Evolutionary conservation across 1,140 invertebrate species (phyloP).

Genomic region (Euschistus heros): DNA sequence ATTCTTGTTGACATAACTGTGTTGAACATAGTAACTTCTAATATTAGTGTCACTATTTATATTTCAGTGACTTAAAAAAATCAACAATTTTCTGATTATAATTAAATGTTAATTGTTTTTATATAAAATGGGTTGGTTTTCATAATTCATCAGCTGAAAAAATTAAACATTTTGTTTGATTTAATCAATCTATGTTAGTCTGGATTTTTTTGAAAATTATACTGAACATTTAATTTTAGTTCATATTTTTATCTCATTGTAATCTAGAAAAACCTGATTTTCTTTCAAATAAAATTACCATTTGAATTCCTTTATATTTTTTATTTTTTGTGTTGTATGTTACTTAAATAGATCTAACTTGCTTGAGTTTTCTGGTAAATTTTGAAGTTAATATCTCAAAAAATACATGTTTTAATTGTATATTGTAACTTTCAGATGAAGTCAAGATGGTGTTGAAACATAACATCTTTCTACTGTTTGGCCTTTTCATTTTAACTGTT

Average conservation of each 20-base stretch:
- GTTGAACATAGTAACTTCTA: too few relatives aligned
- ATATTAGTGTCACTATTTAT: too few relatives aligned
- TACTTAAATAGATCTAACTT: too few relatives aligned
- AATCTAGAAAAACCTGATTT: neutral
- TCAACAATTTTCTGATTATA: too few relatives aligned
- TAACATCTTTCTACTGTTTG: neutral
- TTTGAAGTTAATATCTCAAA: neutral
- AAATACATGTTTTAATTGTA: neutral
- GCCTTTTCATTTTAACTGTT: neutral
- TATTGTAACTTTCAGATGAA: neutral
- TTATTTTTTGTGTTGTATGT: neutral
- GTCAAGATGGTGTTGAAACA: neutral
- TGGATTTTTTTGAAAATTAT: too few relatives aligned
- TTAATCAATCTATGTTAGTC: too few relatives aligned
- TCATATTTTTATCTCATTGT: neutral
- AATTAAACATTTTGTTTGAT: too few relatives aligned
- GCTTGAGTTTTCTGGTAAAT: neutral
- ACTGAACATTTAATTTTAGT: neutral
- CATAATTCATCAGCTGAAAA: too few relatives aligned
- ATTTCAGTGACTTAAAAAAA: too few relatives aligned
- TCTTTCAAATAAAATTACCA: neutral
- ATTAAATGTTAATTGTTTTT: too few relatives aligned
- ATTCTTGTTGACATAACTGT: too few relatives aligned
- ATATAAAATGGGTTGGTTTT: too few relatives aligned
- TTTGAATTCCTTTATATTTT: neutral